These are phyloP conservation scores for Diaperis boleti DNA, from an alignment of 2,888 invertebrate species.

Conservation along the genomic window DNA sequence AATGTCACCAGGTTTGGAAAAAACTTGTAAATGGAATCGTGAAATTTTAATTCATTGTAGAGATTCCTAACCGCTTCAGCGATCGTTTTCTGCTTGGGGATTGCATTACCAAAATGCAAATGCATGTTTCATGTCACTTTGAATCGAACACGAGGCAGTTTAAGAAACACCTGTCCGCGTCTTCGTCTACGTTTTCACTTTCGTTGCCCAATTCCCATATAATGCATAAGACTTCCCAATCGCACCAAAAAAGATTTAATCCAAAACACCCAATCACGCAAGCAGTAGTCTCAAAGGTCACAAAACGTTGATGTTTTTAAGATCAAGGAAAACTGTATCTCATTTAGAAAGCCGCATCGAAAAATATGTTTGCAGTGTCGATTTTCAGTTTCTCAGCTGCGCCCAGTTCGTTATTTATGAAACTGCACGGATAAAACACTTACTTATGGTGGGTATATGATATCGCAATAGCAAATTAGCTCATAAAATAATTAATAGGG, in stretches of 20 bases:
- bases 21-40: neutral
- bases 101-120: too few relatives aligned
- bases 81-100: too few relatives aligned
- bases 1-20: neutral
- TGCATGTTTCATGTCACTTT: neutral
- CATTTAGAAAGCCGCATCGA: slow-evolving; percentile 10
- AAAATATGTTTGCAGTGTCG: neutral
- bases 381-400: slow-evolving; percentile 20
- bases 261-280: slow-evolving; percentile 5
- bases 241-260: neutral
- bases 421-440: slow-evolving; percentile 10
- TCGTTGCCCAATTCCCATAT: slow-evolving; percentile 1
- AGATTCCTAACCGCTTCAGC: too few relatives aligned
- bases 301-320: slow-evolving; percentile 3
- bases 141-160: neutral
- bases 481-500: slow-evolving; percentile 22
- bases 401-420: slow-evolving; percentile 8
- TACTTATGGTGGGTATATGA: slow-evolving; percentile 4
- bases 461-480: slow-evolving; percentile 13
- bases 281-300: slow-evolving; percentile 9
- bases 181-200: slow-evolving; percentile 11
- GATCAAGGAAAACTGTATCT: slow-evolving; percentile 10
- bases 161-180: slow-evolving; percentile 3
- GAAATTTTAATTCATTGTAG: neutral
- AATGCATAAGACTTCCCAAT: neutral